Conservation (phyloP, 2,888 invertebrate genomes). For the Cordilura impudica region DNA sequence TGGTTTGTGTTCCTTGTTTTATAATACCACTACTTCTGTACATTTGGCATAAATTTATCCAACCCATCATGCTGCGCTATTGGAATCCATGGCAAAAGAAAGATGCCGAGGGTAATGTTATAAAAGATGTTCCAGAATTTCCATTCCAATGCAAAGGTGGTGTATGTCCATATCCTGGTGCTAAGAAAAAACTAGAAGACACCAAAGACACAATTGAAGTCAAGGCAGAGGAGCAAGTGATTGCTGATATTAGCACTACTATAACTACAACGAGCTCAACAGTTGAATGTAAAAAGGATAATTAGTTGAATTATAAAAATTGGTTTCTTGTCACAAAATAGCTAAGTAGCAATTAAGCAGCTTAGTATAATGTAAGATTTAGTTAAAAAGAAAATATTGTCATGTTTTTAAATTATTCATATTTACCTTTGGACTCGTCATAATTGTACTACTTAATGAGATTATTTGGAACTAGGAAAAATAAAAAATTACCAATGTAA, state of each 20-base stretch:
- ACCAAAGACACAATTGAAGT: neutral
- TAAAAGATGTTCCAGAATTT: conserved; percentile 79
- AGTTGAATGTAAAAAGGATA: conserved; percentile 48
- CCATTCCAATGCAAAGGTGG: conserved; percentile 82
- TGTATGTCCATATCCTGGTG: conserved; percentile 77
- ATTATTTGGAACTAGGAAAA: neutral
- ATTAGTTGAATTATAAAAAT: conserved; percentile 21
- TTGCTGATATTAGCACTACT: neutral
- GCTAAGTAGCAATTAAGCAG: neutral
- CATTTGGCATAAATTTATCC: conserved; percentile 90
- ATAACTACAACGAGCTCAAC: neutral
- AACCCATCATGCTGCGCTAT: conserved; percentile 87
- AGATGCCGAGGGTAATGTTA: conserved; percentile 81
- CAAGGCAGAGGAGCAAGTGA: neutral
- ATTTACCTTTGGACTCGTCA: neutral
- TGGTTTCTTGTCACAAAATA: neutral
- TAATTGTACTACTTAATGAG: neutral
- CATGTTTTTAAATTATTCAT: neutral
- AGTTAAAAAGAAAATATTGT: neutral
- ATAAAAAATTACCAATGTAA: no score
- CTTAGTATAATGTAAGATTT: neutral
- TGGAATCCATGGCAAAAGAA: conserved; percentile 90
- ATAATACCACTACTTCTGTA: conserved; percentile 89
- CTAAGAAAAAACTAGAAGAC: conserved; percentile 54
- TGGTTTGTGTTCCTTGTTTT: conserved; percentile 92